phyloP scores from a whole-genome alignment of 2,888 invertebrate genomes.

The Agrochola litura region DNA sequence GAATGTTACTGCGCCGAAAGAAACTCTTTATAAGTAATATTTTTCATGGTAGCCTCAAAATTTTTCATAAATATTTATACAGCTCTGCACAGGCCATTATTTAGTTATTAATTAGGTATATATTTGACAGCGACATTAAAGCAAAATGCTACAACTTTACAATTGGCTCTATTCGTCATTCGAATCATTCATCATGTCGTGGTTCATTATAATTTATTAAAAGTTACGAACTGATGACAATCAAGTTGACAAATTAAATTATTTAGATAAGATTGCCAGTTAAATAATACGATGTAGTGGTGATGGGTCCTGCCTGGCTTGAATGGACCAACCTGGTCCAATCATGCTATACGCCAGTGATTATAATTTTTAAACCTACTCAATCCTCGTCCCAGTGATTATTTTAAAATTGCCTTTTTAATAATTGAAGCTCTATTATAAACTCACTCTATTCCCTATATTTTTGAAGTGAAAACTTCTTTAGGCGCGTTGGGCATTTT shows the following conservation, averaged over 20 bases:
- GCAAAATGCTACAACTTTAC: constrained; percentile 16
- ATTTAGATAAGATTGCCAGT: not conserved
- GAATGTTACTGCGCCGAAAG: not conserved
- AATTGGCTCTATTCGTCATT: constrained; percentile 9
- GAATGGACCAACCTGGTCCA: no score
- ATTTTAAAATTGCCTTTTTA: not conserved
- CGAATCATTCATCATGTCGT: not conserved
- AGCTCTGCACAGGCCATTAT: not conserved
- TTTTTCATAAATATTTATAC: constrained; percentile 51
- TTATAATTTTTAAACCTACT: not conserved
- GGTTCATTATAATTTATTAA: not conserved
- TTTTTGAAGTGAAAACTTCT: no score
- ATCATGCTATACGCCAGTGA: not conserved
- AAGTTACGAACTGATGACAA: not conserved
- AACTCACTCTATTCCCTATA: no score
- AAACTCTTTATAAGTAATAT: not conserved
- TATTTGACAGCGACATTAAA: constrained; percentile 34
- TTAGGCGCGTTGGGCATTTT: no score
- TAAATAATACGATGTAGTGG: not conserved
- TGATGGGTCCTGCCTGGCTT: not conserved
- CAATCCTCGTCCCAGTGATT: not conserved
- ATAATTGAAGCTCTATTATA: not conserved
- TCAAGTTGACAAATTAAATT: not conserved
- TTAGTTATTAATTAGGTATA: constrained; percentile 31
- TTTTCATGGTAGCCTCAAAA: constrained; percentile 15